Evolutionary conservation across 2,888 invertebrate genomes (phyloP).

Genomic region (Spisula subtruncata): DNA sequence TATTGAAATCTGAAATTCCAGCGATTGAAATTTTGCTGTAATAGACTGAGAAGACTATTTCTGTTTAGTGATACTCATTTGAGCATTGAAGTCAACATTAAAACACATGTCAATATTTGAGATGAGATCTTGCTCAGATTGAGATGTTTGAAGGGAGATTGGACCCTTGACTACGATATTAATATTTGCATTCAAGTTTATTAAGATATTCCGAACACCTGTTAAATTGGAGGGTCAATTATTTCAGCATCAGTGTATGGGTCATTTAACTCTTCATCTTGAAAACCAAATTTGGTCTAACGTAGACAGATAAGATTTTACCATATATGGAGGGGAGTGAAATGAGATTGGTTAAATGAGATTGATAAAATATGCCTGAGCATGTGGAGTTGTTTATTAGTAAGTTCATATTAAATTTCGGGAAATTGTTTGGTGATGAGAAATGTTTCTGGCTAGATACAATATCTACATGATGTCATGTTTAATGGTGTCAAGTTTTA

Average conservation of each 20-base stretch:
- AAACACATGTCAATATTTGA: no score
- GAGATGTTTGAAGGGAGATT: no score
- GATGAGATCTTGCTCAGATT: no score
- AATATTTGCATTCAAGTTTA: no score
- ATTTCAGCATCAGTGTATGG: neutral
- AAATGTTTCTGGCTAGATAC: neutral
- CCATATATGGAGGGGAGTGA: neutral
- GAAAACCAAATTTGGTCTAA: slow-evolving; percentile 10
- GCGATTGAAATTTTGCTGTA: no score
- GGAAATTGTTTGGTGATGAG: neutral
- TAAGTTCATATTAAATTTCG: neutral
- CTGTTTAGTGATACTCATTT: no score
- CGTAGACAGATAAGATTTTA: neutral
- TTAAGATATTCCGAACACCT: neutral
- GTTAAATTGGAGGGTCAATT: neutral
- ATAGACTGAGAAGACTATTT: no score
- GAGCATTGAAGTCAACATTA: no score
- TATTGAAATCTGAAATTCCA: no score
- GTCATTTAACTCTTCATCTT: slow-evolving; percentile 19
- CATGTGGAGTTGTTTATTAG: neutral
- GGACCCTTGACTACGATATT: no score
- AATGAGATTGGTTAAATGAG: neutral
- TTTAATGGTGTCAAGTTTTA: neutral
- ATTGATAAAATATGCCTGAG: neutral
- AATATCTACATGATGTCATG: neutral